Evolutionary conservation across 1,140 invertebrate genomes (phyloP).

Genomic region (Nasonia vitripennis): DNA sequence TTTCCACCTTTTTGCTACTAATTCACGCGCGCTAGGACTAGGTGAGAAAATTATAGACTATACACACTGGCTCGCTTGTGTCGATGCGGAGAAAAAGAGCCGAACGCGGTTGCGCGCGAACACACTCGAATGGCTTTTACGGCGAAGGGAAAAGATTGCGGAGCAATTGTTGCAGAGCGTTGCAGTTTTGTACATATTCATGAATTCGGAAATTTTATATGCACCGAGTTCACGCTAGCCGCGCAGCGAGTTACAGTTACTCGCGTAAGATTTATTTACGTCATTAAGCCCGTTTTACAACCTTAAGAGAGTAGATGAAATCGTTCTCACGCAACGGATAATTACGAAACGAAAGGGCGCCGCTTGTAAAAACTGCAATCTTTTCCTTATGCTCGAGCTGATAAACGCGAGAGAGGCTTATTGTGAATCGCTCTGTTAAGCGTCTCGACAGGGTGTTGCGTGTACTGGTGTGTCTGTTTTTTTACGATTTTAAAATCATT

Average conservation of each 20-base stretch:
- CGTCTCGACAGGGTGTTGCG: too few relatives aligned
- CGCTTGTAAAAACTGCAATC: neutral
- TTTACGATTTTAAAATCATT: too few relatives aligned
- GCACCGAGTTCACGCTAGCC: neutral
- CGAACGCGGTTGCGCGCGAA: neutral
- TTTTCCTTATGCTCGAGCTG: neutral
- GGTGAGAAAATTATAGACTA: neutral
- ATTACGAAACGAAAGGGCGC: neutral
- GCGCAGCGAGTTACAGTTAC: neutral
- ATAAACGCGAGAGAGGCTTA: too few relatives aligned
- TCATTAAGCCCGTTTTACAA: conserved; percentile 4
- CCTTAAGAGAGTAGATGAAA: neutral
- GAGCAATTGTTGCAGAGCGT: neutral
- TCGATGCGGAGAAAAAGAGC: neutral
- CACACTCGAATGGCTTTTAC: neutral
- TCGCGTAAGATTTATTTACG: neutral
- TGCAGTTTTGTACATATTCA: neutral
- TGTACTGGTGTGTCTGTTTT: too few relatives aligned
- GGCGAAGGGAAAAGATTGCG: neutral
- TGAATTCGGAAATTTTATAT: neutral
- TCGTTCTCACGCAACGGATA: neutral
- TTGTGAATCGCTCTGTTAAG: too few relatives aligned
- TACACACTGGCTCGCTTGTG: too few relatives aligned
- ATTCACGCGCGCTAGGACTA: neutral
- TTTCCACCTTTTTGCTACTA: neutral